These are phyloP conservation scores for Drosophila parabipectinata DNA, from an alignment of 1,140 invertebrate species.

Conservation along the genomic window DNA sequence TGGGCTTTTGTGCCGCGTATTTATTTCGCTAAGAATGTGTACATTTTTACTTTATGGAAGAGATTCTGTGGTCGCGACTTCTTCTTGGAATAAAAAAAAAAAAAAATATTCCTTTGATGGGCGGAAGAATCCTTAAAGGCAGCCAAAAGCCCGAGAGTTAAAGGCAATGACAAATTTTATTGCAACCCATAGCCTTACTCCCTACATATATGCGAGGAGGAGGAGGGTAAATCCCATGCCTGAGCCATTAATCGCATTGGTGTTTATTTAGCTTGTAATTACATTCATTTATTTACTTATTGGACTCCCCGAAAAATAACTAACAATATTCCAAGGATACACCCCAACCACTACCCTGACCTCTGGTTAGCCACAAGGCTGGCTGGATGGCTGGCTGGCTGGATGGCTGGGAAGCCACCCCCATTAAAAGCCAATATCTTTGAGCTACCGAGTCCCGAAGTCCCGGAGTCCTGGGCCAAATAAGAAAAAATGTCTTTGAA, in stretches of 20 bases:
- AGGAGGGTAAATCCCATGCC: constrained; percentile 18
- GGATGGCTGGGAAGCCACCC: constrained; percentile 45
- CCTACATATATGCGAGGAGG: not conserved
- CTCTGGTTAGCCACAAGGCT: constrained; percentile 64
- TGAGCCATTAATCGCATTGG: constrained; percentile 82
- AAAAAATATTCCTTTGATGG: constrained; percentile 28
- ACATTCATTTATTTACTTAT: constrained; percentile 84
- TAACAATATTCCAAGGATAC: constrained; percentile 60
- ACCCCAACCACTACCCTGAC: constrained; percentile 36
- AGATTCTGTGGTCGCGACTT: constrained; percentile 66
- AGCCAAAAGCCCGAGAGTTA: not conserved
- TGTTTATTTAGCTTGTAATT: constrained; percentile 84
- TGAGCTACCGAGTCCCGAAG: constrained; percentile 26
- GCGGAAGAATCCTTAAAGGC: not conserved
- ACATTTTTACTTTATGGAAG: constrained; percentile 80
- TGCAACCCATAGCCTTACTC: not conserved
- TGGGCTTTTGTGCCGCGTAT: constrained; percentile 53
- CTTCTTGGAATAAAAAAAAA: constrained; percentile 32
- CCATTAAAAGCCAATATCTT: constrained; percentile 83
- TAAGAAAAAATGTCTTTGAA: constrained; percentile 84
- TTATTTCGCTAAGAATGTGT: constrained; percentile 81
- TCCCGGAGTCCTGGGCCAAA: constrained; percentile 35
- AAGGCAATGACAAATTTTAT: constrained; percentile 30
- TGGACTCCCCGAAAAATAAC: constrained; percentile 69
- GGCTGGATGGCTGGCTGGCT: too few relatives aligned